Conservation (phyloP, 2,113 vertebrate species). For the Lophochroa leadbeateri region DNA sequence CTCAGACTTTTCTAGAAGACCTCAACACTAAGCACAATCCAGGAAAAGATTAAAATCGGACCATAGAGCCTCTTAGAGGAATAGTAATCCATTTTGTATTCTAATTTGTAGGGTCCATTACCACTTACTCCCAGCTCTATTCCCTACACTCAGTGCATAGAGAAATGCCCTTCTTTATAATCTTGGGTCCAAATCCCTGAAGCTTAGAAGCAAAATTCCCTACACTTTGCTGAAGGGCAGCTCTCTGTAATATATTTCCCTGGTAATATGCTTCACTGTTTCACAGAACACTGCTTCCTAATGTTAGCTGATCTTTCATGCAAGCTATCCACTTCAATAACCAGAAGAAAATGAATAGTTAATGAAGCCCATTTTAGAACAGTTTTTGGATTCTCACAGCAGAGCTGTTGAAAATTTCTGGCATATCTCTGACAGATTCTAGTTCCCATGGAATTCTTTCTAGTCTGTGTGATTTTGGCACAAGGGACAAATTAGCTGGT, state of each 20-base stretch:
- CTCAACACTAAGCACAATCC: neutral
- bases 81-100: neutral
- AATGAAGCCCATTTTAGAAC: constrained; percentile 26
- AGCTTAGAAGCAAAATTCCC: constrained; percentile 21
- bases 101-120: constrained; percentile 14
- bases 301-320: constrained; percentile 26
- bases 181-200: neutral
- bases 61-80: neutral
- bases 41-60: constrained; percentile 18
- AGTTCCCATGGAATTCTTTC: constrained; percentile 1
- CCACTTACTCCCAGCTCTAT: neutral
- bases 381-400: neutral
- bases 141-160: neutral
- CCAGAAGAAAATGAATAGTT: constrained; percentile 50
- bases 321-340: constrained; percentile 23
- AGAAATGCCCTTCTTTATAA: neutral
- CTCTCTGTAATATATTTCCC: neutral
- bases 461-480: neutral
- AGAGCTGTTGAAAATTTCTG: constrained; percentile 26
- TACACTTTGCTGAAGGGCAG: neutral
- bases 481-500: neutral
- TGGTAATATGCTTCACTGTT: neutral
- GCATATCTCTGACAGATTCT: neutral
- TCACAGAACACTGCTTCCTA: constrained; percentile 18
- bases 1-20: constrained; percentile 10